These are phyloP conservation scores for Cyanoderma ruficeps DNA, from an alignment of 2,113 vertebrate genomes.

Conservation along the genomic window DNA sequence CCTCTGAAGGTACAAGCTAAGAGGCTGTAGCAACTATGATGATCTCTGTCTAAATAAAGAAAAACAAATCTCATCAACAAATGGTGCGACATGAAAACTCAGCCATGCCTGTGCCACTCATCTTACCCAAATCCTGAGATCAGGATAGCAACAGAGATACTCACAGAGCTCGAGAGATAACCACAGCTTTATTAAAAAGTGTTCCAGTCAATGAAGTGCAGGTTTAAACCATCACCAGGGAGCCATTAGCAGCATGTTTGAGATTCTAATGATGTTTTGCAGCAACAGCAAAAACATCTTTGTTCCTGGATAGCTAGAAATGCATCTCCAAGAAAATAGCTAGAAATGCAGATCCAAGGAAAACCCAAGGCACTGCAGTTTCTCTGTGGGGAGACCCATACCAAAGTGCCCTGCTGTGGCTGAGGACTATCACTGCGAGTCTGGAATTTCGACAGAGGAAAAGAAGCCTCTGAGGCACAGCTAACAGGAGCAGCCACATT, in stretches of 20 bases:
- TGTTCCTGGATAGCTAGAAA: neutral
- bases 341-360: neutral
- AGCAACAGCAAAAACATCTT: neutral
- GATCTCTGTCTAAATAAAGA: neutral
- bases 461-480: neutral
- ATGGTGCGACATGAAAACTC: neutral
- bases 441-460: neutral
- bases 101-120: neutral
- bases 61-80: neutral
- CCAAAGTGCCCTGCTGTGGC: neutral
- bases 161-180: neutral
- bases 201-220: neutral
- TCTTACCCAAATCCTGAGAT: neutral
- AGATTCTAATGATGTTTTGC: neutral
- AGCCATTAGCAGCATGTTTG: neutral
- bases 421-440: accelerated
- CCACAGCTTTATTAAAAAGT: neutral
- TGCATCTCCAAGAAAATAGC: neutral
- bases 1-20: neutral
- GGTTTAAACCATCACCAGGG: neutral
- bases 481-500: neutral
- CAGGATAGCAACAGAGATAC: neutral
- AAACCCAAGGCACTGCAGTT: neutral
- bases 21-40: neutral
- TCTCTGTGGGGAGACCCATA: neutral